Conservation (phyloP, 2,888 invertebrate genomes). For the Caenorhabditis wallacei region DNA sequence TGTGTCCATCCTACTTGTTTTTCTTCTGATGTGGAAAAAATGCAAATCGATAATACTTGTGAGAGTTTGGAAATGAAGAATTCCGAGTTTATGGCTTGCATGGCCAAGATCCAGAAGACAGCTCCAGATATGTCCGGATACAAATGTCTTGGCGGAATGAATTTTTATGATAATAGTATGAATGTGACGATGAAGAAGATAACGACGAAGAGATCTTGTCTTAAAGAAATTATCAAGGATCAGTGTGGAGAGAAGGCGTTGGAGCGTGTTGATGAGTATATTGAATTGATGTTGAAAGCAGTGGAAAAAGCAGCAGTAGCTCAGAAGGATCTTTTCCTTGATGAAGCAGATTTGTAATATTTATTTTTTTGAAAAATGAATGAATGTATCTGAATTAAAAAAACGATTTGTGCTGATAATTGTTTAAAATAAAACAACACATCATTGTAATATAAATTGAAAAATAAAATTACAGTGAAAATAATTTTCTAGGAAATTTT, state of each 20-base stretch:
- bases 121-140: slow-evolving; percentile 10
- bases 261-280: neutral
- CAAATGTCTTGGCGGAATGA: neutral
- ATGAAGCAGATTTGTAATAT: no score
- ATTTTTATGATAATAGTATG: neutral
- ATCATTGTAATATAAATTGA: no score
- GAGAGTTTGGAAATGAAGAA: slow-evolving; percentile 1
- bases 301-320: neutral
- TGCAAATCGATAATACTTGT: neutral
- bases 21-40: neutral
- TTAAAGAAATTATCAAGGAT: neutral
- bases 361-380: neutral
- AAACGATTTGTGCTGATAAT: no score
- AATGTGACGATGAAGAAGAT: neutral
- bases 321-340: neutral
- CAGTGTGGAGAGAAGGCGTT: neutral
- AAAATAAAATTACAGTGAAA: no score
- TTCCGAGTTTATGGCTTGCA: neutral
- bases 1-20: neutral
- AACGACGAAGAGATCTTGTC: neutral
- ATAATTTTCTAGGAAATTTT: no score
- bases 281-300: neutral
- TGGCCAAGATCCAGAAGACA: neutral
- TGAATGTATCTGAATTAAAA: no score
- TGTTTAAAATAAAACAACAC: no score